Evolutionary conservation across 2,888 invertebrate species (phyloP), one percentile per base, ranked within the genome.

Genomic region (Sesia apiformis): DNA sequence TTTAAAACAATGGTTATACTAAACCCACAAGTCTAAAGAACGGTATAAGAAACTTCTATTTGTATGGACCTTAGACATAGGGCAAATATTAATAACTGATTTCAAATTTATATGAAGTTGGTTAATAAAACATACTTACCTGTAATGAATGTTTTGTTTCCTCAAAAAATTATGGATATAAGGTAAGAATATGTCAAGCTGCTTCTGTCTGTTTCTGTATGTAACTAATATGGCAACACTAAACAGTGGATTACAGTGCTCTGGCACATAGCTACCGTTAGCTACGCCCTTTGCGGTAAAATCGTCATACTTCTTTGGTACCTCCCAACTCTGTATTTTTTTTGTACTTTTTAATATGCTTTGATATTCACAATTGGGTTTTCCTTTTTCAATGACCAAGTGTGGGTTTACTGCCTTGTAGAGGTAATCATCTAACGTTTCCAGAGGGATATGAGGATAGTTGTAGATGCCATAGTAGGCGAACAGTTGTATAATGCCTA

Each of bases 141-240:
- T 84, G 78, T 98, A 98, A 74, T 96, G 94, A 42, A 98, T 91
- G 63, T 93, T 91, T 76, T 98, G 98, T 57, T 92, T 90, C 63
- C 95, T 94, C 57, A 98, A 85, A 78, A 95, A 97, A 52, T 93
- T 93, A 78, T 98, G 97, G 84, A 98, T 96, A 67, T 96, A 96
- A 54, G 93, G 93, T 58, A 97, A 84, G 74, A 97, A 97, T 57
- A 93, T 85, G 52, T 92, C 90, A 8, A 98, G 81, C 67, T 98
- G 97, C 3, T 90, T 82, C 62, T 93, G 91, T 51, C 98, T 90
- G 66, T 96, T 93, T 54, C 97, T 91, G 58, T 92, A 92, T 0
- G 97, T 96, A 54, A 98, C 91, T 62, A 98, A 92, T 46, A 97
- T 90, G 39, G 97, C 97, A 38, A 95, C 94, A 70, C 94, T 94